A percentile compares a stretch with the other conserved stretches of the same genome.
Conservation (phyloP, 1,140 invertebrate genomes). For the Centruroides vittatus region DNA sequence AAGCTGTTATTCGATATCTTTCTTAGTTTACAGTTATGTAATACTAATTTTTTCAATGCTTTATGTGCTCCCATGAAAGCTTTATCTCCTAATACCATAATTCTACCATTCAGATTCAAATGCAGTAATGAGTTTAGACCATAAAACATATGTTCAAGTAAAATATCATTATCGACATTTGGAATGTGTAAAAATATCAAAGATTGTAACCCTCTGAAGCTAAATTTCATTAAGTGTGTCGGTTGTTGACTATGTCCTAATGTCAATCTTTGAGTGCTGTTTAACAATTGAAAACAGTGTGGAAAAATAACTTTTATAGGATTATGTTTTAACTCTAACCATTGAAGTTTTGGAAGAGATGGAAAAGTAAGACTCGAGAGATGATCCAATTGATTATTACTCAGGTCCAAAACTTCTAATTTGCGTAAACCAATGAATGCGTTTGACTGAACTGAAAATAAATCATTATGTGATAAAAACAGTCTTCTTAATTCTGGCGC, state of each 20-base stretch:
- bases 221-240: slow-evolving; percentile 41
- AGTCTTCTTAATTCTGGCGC: slow-evolving; percentile 43
- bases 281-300: slow-evolving; percentile 56
- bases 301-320: slow-evolving; percentile 48
- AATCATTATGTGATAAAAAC: slow-evolving; percentile 44
- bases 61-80: slow-evolving; percentile 44
- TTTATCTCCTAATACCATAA: slow-evolving; percentile 45
- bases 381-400: slow-evolving; percentile 46
- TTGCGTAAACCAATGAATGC: slow-evolving; percentile 47
- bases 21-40: slow-evolving; percentile 43
- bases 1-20: slow-evolving; percentile 52
- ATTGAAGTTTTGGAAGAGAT: slow-evolving; percentile 44
- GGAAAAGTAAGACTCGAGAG: slow-evolving; percentile 52
- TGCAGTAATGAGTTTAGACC: slow-evolving; percentile 39
- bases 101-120: slow-evolving; percentile 39
- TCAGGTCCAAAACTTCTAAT: slow-evolving; percentile 46
- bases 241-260: slow-evolving; percentile 36
- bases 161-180: slow-evolving; percentile 37
- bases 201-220: slow-evolving; percentile 42
- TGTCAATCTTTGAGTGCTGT: slow-evolving; percentile 42
- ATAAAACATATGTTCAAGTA: slow-evolving; percentile 44
- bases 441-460: slow-evolving; percentile 45
- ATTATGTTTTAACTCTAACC: slow-evolving; percentile 45
- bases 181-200: slow-evolving; percentile 37
- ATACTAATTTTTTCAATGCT: slow-evolving; percentile 37